Conservation (phyloP, 1,140 invertebrate species). For the Drosophila littoralis region DNA sequence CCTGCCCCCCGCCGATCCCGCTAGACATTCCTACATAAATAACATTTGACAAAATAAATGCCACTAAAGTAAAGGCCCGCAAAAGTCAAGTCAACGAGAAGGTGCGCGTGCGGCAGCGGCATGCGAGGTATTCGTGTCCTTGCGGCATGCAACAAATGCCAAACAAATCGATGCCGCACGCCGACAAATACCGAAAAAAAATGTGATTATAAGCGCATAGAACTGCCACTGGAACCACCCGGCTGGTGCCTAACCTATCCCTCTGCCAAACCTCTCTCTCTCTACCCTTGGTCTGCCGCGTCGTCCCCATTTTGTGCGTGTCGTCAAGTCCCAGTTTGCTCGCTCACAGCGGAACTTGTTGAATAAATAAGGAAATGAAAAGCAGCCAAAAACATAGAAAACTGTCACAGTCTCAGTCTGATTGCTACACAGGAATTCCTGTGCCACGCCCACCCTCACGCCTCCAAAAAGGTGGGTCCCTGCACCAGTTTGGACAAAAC, state of each 20-base stretch:
- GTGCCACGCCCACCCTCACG: background rate
- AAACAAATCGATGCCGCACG: slow-evolving; percentile 71
- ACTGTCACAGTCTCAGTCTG: slow-evolving; percentile 56
- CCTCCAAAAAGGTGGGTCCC: background rate
- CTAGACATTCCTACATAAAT: slow-evolving; percentile 55
- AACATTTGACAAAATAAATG: slow-evolving; percentile 79
- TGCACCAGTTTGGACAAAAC: background rate
- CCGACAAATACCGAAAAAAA: slow-evolving; percentile 41
- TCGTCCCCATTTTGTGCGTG: slow-evolving; percentile 48
- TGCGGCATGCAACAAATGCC: slow-evolving; percentile 73
- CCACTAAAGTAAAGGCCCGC: slow-evolving; percentile 64
- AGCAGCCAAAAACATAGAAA: slow-evolving; percentile 52
- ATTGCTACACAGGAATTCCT: slow-evolving; percentile 74
- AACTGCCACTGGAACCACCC: slow-evolving; percentile 38
- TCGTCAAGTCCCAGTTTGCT: slow-evolving; percentile 24
- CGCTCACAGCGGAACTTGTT: slow-evolving; percentile 67
- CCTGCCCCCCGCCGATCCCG: background rate
- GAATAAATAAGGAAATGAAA: slow-evolving; percentile 81
- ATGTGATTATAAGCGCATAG: slow-evolving; percentile 78
- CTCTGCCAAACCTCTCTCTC: background rate
- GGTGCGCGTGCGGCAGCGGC: background rate
- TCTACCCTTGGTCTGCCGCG: slow-evolving; percentile 25
- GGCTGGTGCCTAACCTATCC: no score
- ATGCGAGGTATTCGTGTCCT: slow-evolving; percentile 45
- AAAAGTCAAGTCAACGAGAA: slow-evolving; percentile 46